Conservation (phyloP, 2,797 vertebrate species). For the Neopelma chrysocephalum region DNA sequence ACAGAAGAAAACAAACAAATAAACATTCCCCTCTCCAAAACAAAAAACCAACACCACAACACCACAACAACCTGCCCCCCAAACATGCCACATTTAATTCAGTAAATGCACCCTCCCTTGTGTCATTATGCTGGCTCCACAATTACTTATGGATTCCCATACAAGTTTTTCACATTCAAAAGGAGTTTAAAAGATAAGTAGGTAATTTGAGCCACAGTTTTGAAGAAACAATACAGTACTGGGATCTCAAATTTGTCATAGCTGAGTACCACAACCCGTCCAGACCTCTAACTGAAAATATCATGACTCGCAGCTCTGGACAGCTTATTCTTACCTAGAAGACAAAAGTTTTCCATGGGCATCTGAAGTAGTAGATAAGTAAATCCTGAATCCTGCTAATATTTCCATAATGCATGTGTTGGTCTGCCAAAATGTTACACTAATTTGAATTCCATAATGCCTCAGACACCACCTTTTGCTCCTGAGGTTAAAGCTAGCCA, state of each 20-base stretch:
- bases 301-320: background rate
- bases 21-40: background rate
- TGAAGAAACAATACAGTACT: background rate
- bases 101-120: background rate
- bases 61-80: too few relatives aligned
- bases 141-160: background rate
- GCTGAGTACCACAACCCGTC: background rate
- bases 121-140: background rate
- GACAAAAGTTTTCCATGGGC: background rate
- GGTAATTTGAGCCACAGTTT: background rate
- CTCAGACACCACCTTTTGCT: background rate
- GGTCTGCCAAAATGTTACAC: background rate
- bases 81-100: background rate
- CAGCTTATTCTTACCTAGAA: background rate
- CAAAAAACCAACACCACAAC: background rate
- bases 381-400: background rate
- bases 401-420: background rate
- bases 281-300: background rate
- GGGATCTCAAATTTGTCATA: background rate
- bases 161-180: background rate
- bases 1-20: background rate
- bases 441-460: background rate
- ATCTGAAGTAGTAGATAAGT: background rate
- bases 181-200: background rate
- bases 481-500: background rate